These are phyloP conservation scores for Siniperca knerii DNA, from an alignment of 2,113 vertebrate species.

Conservation along the genomic window DNA sequence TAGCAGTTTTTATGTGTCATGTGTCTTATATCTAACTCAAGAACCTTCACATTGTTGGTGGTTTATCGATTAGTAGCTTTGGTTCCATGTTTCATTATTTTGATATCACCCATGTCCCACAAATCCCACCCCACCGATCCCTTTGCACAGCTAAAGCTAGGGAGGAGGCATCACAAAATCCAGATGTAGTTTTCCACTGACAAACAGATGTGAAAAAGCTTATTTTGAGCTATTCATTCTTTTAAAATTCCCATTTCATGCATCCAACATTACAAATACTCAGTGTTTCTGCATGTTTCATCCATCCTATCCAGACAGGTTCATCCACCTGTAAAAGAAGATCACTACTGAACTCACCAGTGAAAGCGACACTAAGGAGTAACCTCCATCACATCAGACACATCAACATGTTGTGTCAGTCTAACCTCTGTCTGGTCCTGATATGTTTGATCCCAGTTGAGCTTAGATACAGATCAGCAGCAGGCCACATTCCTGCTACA, in stretches of 20 bases:
- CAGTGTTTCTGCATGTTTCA: neutral
- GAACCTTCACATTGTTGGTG: neutral
- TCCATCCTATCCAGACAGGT: too few species aligned
- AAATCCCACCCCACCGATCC: neutral
- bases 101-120: neutral
- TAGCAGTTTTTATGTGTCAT: neutral
- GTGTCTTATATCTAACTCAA: neutral
- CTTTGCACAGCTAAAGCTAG: too few species aligned
- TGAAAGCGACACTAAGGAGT: neutral
- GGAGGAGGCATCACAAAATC: too few species aligned
- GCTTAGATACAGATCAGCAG: constrained; percentile 23
- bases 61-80: neutral
- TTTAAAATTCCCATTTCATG: neutral
- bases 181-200: neutral
- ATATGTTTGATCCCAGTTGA: constrained; percentile 8
- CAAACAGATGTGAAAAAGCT: neutral
- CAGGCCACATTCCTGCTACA: constrained; percentile 36
- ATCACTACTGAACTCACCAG: neutral
- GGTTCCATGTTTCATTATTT: neutral
- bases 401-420: neutral
- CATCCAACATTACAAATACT: neutral
- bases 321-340: neutral
- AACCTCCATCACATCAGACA: neutral
- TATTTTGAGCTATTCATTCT: neutral
- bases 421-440: neutral